These are phyloP conservation scores for Puffinus mauretanicus DNA, from an alignment of 2,113 vertebrate genomes.

Conservation along the genomic window DNA sequence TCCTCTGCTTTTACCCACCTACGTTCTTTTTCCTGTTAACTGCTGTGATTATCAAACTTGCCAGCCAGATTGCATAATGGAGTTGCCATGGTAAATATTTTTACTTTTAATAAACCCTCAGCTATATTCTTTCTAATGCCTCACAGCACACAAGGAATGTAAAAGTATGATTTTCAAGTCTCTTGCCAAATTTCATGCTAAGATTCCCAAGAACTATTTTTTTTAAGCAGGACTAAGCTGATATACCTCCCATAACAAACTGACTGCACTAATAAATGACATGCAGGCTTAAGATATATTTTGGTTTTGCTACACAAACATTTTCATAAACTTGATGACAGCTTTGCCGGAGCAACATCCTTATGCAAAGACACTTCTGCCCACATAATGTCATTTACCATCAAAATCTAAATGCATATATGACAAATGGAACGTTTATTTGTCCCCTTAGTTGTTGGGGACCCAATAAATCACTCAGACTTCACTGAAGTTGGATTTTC, in stretches of 20 bases:
- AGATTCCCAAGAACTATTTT: neutral
- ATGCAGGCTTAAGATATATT: neutral
- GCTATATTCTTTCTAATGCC: neutral
- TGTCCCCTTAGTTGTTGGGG: neutral
- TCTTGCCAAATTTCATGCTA: neutral
- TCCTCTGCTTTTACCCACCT: neutral
- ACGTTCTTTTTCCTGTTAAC: neutral
- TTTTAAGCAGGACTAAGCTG: neutral
- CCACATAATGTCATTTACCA: neutral
- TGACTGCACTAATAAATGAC: neutral
- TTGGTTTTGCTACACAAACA: neutral
- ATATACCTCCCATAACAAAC: neutral
- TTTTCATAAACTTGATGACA: neutral
- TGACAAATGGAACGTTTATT: neutral
- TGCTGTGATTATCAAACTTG: neutral
- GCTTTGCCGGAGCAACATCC: neutral
- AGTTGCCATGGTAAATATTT: slow-evolving; percentile 24
- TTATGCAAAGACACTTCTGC: neutral
- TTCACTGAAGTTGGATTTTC: neutral
- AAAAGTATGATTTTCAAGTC: neutral
- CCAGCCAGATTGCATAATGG: neutral
- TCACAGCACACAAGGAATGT: neutral
- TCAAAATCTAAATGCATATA: neutral
- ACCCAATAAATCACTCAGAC: neutral
- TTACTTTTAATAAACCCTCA: neutral